Percentiles rank a stretch among this genome's conserved stretches.
Evolutionary conservation across 2,888 invertebrate species (phyloP).

Genomic region (Malacosoma neustria): DNA sequence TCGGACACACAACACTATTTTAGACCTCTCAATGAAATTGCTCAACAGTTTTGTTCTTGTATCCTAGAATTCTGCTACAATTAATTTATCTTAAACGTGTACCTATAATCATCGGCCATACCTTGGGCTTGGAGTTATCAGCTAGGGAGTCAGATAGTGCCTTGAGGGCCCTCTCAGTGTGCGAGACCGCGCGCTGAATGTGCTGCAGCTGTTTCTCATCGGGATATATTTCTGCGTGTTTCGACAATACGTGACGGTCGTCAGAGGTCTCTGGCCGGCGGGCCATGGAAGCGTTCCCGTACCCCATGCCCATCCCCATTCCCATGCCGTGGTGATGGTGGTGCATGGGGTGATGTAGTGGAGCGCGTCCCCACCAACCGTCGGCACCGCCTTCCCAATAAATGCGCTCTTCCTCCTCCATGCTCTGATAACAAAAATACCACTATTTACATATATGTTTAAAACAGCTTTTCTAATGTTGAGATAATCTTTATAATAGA

Average conservation of each 20-base stretch:
- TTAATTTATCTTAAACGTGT: too few species aligned
- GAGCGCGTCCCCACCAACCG: constrained; percentile 73
- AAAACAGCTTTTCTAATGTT: not conserved
- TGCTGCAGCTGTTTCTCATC: constrained; percentile 90
- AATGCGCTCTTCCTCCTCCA: constrained; percentile 88
- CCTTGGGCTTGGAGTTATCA: constrained; percentile 64
- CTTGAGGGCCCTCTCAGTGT: constrained; percentile 95
- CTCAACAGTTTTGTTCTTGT: too few species aligned
- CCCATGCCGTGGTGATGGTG: constrained; percentile 50
- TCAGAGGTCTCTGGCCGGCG: constrained; percentile 94
- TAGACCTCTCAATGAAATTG: too few species aligned
- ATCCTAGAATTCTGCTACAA: too few species aligned
- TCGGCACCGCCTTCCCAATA: constrained; percentile 90
- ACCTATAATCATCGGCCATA: too few species aligned
- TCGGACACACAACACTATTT: too few species aligned
- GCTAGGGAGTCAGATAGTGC: constrained; percentile 93
- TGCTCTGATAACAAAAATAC: constrained; percentile 28
- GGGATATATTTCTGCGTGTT: constrained; percentile 96
- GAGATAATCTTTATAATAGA: not conserved
- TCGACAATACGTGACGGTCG: constrained; percentile 95
- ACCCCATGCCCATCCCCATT: constrained; percentile 36
- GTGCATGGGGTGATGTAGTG: constrained; percentile 44
- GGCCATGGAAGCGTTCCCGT: constrained; percentile 56
- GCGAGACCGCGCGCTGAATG: constrained; percentile 93
- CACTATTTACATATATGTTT: not conserved